Evolutionary conservation across 2,113 vertebrate species (phyloP).

Genomic region (Climacteris rufus): DNA sequence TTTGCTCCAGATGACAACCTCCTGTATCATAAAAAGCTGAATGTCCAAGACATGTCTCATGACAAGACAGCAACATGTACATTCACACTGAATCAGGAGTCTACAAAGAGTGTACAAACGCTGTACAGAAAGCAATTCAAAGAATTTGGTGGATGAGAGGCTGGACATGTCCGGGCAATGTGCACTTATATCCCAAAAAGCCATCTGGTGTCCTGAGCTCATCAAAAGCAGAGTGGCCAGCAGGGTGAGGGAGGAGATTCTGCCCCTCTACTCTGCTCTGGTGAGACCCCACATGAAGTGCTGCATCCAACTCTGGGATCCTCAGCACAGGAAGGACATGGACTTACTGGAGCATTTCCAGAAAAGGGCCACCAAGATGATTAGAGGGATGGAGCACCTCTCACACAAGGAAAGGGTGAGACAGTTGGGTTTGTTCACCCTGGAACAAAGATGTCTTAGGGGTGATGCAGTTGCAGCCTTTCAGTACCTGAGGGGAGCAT

Average conservation of each 20-base stretch:
- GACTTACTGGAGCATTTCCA: neutral
- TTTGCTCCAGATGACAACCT: neutral
- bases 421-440: neutral
- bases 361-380: neutral
- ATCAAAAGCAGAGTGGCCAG: neutral
- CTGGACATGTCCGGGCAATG: neutral
- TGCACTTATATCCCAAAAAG: neutral
- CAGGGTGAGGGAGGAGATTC: neutral
- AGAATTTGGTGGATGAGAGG: neutral
- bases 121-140: neutral
- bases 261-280: neutral
- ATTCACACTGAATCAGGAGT: neutral
- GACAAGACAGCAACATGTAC: neutral
- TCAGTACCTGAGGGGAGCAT: neutral
- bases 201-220: neutral
- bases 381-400: neutral
- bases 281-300: neutral
- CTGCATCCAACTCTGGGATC: neutral
- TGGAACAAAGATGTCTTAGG: rapidly evolving
- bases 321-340: neutral
- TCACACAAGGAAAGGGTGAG: neutral
- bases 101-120: neutral
- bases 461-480: neutral
- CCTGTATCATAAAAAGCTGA: neutral
- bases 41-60: neutral